These are phyloP conservation scores for Cephus runcator DNA, from an alignment of 2,888 invertebrate species.

Conservation along the genomic window DNA sequence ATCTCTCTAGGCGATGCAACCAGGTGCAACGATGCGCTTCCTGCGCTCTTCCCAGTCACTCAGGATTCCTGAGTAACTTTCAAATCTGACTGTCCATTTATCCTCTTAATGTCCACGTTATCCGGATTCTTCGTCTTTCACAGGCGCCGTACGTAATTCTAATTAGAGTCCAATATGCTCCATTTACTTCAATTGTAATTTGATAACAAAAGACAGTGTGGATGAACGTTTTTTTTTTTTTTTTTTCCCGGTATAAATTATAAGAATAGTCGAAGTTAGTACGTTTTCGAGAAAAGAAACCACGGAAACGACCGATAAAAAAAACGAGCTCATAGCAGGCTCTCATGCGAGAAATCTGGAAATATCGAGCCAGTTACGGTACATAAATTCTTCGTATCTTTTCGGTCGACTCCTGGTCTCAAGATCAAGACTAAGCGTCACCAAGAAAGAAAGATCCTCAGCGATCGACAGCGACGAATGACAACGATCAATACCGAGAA, in stretches of 20 bases:
- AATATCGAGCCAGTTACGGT: slow-evolving; percentile 4
- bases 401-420: neutral
- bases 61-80: neutral
- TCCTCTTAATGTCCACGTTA: neutral
- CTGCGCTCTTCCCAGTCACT: neutral
- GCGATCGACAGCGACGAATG: slow-evolving; percentile 7
- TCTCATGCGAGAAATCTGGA: slow-evolving; percentile 2
- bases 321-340: neutral
- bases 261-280: neutral
- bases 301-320: neutral
- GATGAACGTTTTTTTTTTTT: too few relatives aligned
- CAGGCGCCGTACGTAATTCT: too few relatives aligned
- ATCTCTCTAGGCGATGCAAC: neutral
- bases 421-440: neutral
- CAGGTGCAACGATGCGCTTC: neutral
- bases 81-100: neutral
- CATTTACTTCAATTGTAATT: too few relatives aligned
- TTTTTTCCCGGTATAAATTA: neutral
- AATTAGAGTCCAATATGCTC: too few relatives aligned
- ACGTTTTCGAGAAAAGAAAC: neutral
- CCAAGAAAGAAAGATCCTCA: neutral
- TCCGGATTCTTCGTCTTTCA: too few relatives aligned
- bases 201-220: too few relatives aligned
- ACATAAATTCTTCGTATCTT: slow-evolving; percentile 11
- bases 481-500: neutral